Conservation (phyloP, 2,888 invertebrate genomes). For the Capitulum mitella region DNA sequence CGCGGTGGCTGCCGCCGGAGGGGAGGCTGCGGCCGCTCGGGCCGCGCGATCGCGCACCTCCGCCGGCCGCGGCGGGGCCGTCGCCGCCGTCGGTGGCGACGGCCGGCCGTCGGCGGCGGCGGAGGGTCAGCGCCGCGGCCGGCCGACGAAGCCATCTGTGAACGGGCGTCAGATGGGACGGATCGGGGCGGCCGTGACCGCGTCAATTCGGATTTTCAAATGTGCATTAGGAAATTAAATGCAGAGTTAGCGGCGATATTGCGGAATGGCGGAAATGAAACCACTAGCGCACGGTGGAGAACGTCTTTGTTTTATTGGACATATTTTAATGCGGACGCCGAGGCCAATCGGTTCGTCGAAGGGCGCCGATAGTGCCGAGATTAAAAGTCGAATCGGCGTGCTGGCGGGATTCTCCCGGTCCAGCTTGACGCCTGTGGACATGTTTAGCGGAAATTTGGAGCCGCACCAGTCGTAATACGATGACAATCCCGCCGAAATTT, state of each 20-base stretch:
- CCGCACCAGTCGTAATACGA: background rate
- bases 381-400: background rate
- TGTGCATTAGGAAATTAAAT: slow-evolving; percentile 21
- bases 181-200: background rate
- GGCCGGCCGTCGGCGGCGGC: background rate
- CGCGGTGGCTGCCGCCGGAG: background rate
- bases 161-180: background rate
- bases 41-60: too few species aligned
- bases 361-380: background rate
- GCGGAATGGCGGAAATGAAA: slow-evolving; percentile 18
- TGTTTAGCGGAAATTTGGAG: slow-evolving; percentile 5
- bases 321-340: slow-evolving; percentile 15
- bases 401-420: background rate
- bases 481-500: background rate
- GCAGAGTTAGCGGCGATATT: slow-evolving; percentile 19
- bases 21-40: too few species aligned
- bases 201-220: slow-evolving; percentile 23
- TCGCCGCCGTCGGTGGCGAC: background rate
- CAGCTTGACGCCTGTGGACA: background rate
- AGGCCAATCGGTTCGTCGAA: slow-evolving; percentile 6
- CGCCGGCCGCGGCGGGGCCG: background rate
- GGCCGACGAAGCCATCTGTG: background rate
- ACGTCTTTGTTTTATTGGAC: slow-evolving; percentile 24
- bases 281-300: slow-evolving; percentile 1
- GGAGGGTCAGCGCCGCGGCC: background rate